Evolutionary conservation across 2,888 invertebrate species (phyloP), one percentile per base, ranked within the genome.

Genomic region (Latrodectus elegans): DNA sequence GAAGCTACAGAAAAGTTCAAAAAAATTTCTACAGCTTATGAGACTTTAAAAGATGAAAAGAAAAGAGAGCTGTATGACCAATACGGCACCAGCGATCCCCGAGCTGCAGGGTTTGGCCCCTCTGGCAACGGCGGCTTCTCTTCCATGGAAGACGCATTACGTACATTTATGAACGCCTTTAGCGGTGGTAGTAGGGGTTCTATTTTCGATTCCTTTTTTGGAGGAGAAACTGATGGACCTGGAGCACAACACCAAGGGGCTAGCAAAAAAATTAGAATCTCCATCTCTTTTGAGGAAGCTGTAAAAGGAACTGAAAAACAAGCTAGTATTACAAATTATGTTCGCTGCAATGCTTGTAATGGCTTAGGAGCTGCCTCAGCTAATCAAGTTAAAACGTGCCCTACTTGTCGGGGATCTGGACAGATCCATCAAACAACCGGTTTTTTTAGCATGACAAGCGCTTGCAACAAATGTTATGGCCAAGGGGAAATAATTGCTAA

Each of bases 1-100:
- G 60, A 60, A 60, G 60, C 60, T 60, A 60, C 60, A 60, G 60
- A 60, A 60, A 60, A 60, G 60, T 60, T 60, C 60, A 60, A 60
- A 60, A 60, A 60, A 60, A 60, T 60, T 14, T 60, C 60, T 60
- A 11, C 11, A 60, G 60, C 60, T 60, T 60, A 60, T 14, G 60
- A 60, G 14, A 60, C 14, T 14, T 14, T 60, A 60, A 14, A 14
- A 60, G 60, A 60, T 14, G 60, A 60, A 60, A 14, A 60, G 14
- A 60, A 60, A 60, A 60, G 60, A 60, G 12, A 14, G 12, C 60
- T 12, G 11, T 60, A 60, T 14, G 60, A 60, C 14, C 60, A 60
- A 60, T 60, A 60, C 14, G 60, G 60, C 60, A 60, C 60, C 60
- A 11, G 14, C 14, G 60, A 60, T 60, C 60, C 60, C 11, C 11